Conservation (phyloP, 2,888 invertebrate species). For the Drosophila nr. perissopoda region DNA sequence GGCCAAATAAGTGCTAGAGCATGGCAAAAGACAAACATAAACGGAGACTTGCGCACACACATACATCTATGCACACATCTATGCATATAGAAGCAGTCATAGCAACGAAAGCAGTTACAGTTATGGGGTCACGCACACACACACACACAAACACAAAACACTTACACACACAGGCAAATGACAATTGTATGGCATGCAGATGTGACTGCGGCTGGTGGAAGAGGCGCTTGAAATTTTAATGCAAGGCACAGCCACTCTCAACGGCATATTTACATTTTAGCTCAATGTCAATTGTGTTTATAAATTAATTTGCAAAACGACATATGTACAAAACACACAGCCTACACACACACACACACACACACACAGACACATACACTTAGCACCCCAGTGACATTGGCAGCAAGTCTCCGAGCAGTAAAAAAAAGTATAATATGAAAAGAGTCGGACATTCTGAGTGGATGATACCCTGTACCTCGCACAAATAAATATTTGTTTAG, state of each 20-base stretch:
- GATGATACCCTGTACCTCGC: background rate
- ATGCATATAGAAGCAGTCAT: constrained; percentile 16
- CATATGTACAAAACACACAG: constrained; percentile 59
- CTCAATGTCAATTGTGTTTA: constrained; percentile 82
- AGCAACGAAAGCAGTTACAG: constrained; percentile 36
- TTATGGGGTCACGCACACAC: constrained; percentile 67
- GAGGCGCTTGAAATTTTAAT: constrained; percentile 76
- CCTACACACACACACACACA: constrained; percentile 9
- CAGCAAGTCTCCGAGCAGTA: constrained; percentile 32
- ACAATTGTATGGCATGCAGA: constrained; percentile 67
- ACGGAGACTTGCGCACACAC: constrained; percentile 9
- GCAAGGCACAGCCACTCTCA: constrained; percentile 67
- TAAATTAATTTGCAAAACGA: constrained; percentile 80
- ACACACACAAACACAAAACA: constrained; percentile 4
- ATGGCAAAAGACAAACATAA: constrained; percentile 68
- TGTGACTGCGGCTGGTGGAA: constrained; percentile 58
- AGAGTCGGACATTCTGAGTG: background rate
- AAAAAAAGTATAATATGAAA: background rate
- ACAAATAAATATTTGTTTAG: background rate
- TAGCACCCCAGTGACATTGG: constrained; percentile 57
- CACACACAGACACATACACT: constrained; percentile 8
- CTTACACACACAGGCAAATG: constrained; percentile 34
- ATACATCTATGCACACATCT: constrained; percentile 10
- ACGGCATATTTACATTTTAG: constrained; percentile 79
- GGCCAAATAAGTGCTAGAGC: constrained; percentile 69